Base-by-base conservation (phyloP, 2,797 vertebrate genomes). In the Kryptopterus vitreolus region DNA sequence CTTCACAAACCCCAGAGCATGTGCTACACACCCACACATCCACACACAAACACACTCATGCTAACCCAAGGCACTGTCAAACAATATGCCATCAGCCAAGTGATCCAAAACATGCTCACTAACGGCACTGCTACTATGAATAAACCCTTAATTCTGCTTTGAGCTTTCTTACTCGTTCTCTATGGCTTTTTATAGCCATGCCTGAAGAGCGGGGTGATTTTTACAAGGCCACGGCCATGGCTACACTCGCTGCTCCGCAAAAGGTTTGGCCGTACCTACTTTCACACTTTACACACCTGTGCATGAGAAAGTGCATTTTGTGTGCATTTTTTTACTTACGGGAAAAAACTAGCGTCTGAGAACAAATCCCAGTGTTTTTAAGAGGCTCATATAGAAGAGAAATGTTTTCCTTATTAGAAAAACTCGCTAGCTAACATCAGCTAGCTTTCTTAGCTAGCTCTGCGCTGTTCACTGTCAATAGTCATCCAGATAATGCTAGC, bases 161-260 rank as follows among this genome's bases (percentile, higher is more conserved):
- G 80, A 84, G 87, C 77, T 77, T 84, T 79, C 79, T 85, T 78
- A 63, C 53, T 78, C 76, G 73, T 82, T 59, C 43, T 38, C 46
- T 52, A 59, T 65, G 87, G 87, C 91, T 93, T 87, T 87, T 90
- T 89, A 90, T 92, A 93, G 91, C 85, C 81, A 18, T 86, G 86
- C 87, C 86, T 75, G 48, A 82, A 83, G 87, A 88, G 87, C 83
- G 79, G 35, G 59, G 73, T 75, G 29, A 74, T 84, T 86, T 86
- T 81, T 84, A 83, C 70, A 84, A 81, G 15, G 68, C 79, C 66
- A 68, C 4, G 53, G 68, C 68, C 52, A n/a, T n/a, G n/a, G n/a
- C n/a, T 10, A 62, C 79, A 43, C 84, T 52, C 22, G 46, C 84
- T 85, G 81, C 78, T 80, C 65, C 58, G 43, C 84, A 77, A 81